phyloP scores from a whole-genome alignment of 2,113 vertebrate genomes.

The Microtus pennsylvanicus region DNA sequence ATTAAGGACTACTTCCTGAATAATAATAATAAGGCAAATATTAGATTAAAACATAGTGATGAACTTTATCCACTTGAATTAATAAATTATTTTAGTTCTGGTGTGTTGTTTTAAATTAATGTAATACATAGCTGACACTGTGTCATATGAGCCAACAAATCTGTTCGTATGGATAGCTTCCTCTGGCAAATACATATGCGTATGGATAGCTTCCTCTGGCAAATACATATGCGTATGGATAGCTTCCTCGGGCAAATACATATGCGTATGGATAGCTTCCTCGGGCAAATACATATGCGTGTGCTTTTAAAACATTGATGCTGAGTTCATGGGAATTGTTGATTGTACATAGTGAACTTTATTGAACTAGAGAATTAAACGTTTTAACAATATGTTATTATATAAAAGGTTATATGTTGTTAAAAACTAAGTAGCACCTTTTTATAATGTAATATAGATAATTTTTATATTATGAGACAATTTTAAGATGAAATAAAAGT shows the following conservation, averaged over 20 bases:
- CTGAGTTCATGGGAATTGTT: not conserved
- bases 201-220: too few species aligned
- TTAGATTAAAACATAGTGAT: constrained; percentile 16
- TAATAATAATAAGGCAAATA: not conserved
- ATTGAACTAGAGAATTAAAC: not conserved
- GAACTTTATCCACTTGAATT: constrained; percentile 21
- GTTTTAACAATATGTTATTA: not conserved
- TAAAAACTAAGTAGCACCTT: not conserved
- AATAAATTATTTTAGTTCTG: constrained; percentile 23
- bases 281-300: not conserved
- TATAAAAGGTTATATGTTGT: not conserved
- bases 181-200: not conserved
- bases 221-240: too few species aligned
- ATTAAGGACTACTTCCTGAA: not conserved
- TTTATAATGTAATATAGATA: constrained; percentile 30
- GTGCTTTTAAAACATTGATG: not conserved
- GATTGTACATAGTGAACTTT: not conserved
- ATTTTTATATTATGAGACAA: not conserved
- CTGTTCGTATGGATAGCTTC: not conserved
- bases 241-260: too few species aligned
- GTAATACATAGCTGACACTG: not conserved
- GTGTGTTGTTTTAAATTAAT: constrained; percentile 16
- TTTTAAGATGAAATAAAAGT: constrained; percentile 23
- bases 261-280: too few species aligned
- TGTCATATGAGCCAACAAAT: constrained; percentile 7